These are phyloP conservation scores for Alcedo atthis DNA, from an alignment of 2,797 vertebrate genomes.

Conservation along the genomic window DNA sequence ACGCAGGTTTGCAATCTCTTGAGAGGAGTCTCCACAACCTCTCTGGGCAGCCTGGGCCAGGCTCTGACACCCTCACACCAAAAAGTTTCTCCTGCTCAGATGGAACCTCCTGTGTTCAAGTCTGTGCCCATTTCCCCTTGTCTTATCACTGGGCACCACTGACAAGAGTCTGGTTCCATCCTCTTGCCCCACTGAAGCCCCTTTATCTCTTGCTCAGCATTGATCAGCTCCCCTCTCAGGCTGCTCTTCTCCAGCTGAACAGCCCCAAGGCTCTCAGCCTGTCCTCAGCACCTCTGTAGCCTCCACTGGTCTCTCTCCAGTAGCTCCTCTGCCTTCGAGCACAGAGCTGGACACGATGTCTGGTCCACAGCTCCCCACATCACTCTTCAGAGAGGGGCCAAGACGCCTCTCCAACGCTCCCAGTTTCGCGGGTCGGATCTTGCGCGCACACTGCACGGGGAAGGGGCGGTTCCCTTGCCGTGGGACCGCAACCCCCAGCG, in stretches of 20 bases:
- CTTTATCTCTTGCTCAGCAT: not conserved
- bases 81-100: too few species aligned
- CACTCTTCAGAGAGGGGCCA: fast-evolving
- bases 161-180: not conserved
- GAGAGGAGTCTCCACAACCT: not conserved
- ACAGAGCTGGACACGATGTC: not conserved
- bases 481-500: too few species aligned
- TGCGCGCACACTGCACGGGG: too few species aligned
- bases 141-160: not conserved
- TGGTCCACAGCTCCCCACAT: not conserved
- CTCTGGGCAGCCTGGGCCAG: not conserved
- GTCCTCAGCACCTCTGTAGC: not conserved
- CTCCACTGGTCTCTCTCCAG: too few species aligned
- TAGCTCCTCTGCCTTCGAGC: not conserved
- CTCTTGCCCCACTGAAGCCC: not conserved
- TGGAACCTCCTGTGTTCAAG: not conserved
- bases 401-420: fast-evolving
- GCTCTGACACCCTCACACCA: not conserved
- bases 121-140: not conserved
- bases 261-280: not conserved
- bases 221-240: not conserved
- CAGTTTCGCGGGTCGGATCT: not conserved
- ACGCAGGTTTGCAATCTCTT: not conserved
- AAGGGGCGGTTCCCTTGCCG: not conserved
- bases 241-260: not conserved